Evolutionary conservation across 2,113 vertebrate genomes (phyloP).

Genomic region (Odobenus rosmarus): DNA sequence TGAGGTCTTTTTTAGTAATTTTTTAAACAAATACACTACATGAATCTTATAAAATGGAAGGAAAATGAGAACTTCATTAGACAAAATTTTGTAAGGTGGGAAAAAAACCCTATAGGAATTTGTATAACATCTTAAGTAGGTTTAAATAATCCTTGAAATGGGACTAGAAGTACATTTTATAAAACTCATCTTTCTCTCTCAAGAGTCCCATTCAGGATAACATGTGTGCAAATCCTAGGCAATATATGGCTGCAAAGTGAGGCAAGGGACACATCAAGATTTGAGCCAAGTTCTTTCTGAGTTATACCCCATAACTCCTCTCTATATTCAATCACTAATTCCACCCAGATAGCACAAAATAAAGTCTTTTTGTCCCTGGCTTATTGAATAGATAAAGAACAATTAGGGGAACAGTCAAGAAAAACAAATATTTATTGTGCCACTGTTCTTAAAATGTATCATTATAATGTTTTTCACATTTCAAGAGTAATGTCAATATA

Average conservation of each 20-base stretch:
- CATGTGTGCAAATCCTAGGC: constrained; percentile 74
- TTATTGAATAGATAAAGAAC: background rate
- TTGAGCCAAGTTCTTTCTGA: constrained; percentile 69
- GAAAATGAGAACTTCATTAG: constrained; percentile 39
- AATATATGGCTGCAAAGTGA: constrained; percentile 68
- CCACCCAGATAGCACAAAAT: background rate
- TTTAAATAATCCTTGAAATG: constrained; percentile 81
- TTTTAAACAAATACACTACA: background rate
- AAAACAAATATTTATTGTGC: background rate
- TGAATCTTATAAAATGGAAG: constrained; percentile 51
- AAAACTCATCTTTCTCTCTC: constrained; percentile 77
- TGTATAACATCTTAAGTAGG: constrained; percentile 74
- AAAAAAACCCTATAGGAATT: constrained; percentile 57
- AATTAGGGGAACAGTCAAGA: constrained; percentile 19
- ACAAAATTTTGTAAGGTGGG: constrained; percentile 7
- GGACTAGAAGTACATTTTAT: constrained; percentile 73
- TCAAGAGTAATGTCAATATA: background rate
- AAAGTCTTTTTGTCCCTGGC: background rate
- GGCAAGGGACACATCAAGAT: constrained; percentile 57
- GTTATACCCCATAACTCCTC: constrained; percentile 55
- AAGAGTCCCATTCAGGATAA: constrained; percentile 68
- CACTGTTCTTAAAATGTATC: background rate
- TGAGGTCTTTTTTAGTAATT: background rate
- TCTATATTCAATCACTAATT: constrained; percentile 32
- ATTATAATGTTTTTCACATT: background rate